phyloP scores from a whole-genome alignment of 2,113 vertebrate genomes.

The Notothenia coriiceps region DNA sequence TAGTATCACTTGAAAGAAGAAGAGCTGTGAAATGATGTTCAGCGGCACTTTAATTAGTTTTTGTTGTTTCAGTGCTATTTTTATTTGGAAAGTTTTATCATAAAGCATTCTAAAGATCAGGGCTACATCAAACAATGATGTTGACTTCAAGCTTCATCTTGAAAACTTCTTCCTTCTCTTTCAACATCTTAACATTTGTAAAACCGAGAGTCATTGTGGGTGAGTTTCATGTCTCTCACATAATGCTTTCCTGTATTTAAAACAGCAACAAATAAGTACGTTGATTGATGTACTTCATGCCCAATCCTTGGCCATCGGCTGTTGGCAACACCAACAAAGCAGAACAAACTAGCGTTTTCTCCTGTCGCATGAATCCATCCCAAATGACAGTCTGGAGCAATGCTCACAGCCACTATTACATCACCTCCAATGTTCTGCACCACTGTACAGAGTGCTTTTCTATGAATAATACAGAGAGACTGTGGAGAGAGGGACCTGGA shows the following conservation, averaged over 20 bases:
- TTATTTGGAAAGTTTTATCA: neutral
- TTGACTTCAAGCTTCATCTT: neutral
- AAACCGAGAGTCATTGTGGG: neutral
- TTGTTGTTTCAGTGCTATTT: neutral
- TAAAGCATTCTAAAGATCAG: neutral
- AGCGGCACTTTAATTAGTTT: neutral
- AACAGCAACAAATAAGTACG: neutral
- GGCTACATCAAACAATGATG: neutral
- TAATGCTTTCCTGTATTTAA: neutral
- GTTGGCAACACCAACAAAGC: conserved; percentile 34
- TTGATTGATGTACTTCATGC: neutral
- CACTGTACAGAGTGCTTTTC: conserved; percentile 78
- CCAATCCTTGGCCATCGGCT: conserved; percentile 5
- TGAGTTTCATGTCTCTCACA: neutral
- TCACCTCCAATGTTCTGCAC: conserved; percentile 78
- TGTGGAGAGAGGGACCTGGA: conserved; percentile 41
- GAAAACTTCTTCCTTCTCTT: neutral
- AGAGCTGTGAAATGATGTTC: neutral
- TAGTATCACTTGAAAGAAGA: conserved; percentile 12
- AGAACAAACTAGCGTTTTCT: conserved; percentile 38
- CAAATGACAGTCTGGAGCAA: conserved; percentile 58
- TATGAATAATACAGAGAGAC: conserved; percentile 81
- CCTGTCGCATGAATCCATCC: conserved; percentile 64
- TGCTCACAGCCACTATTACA: conserved; percentile 71
- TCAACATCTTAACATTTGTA: neutral